These are phyloP conservation scores for Pimephales promelas DNA, from an alignment of 2,113 vertebrate species.

Conservation along the genomic window DNA sequence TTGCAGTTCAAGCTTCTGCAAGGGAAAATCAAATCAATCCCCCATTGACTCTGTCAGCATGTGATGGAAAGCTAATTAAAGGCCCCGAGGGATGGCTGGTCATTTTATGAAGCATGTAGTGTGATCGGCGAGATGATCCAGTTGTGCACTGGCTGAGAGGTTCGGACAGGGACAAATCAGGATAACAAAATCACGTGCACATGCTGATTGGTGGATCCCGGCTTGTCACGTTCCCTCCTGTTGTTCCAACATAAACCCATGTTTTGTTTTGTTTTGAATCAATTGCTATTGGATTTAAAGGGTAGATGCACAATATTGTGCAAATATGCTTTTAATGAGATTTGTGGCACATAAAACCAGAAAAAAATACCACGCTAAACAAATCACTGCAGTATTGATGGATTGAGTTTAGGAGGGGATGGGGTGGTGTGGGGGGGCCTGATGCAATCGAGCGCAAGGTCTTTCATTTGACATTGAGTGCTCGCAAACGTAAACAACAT, in stretches of 20 bases:
- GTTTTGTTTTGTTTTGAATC: neutral
- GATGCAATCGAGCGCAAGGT: constrained; percentile 40
- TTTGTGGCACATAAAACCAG: neutral
- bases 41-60: constrained; percentile 73
- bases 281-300: constrained; percentile 4
- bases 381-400: constrained; percentile 30
- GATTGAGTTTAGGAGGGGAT: constrained; percentile 23
- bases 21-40: constrained; percentile 79
- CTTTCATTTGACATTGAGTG: constrained; percentile 54
- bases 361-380: constrained; percentile 20
- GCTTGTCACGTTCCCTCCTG: neutral
- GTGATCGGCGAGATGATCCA: constrained; percentile 21
- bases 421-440: neutral
- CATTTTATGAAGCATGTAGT: constrained; percentile 66
- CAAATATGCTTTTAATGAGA: constrained; percentile 27
- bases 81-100: constrained; percentile 69
- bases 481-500: constrained; percentile 43
- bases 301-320: constrained; percentile 5
- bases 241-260: neutral
- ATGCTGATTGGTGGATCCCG: constrained; percentile 31
- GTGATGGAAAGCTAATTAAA: constrained; percentile 79
- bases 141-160: constrained; percentile 14
- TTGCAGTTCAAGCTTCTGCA: constrained; percentile 64
- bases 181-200: constrained; percentile 45
- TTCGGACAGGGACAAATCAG: constrained; percentile 35